Evolutionary conservation across 1,140 invertebrate species (phyloP), one percentile per base, ranked within the genome.

Genomic region (Harpegnathos saltator): DNA sequence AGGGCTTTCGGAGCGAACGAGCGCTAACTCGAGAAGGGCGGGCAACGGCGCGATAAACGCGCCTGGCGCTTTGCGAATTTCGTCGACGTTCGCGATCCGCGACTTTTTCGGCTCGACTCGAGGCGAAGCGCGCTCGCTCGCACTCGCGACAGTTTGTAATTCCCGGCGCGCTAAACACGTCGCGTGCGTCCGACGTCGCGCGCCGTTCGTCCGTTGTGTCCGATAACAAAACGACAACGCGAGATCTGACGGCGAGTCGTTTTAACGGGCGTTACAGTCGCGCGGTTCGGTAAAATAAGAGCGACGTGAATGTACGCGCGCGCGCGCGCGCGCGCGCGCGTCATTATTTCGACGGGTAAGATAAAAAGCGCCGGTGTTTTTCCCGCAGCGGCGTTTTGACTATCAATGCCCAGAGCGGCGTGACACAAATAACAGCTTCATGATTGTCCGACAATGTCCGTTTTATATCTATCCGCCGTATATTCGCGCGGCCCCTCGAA

Each of bases 381-480:
- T 77, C 52, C 66, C 62, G 14, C 22, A 22, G 50, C 22, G 44
- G 50, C 29, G 50, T 69, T 56, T 80, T 7, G 52, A 71, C 33
- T 71, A 56, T 62, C 50, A 17, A 24, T 44, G 33, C 11, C 17
- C 22, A 24, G 59, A 80, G 69, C 65, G 29, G 29, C 52, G 17
- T 29, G 75, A 48, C 54, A 19, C 75, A 58, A 78, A 78, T 63
- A 80, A 38, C 52, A 29, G 75, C 22, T 19, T 12, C 75, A 26
- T 68, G 65, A 80, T 71, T 71, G 75, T 59, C 38, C 50, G 74
- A 66, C 65, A 48, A 71, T 22, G 17, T 44, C 44, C 65, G 50
- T 71, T 71, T 59, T 69, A 71, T 71, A 71, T 58, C 65, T 71
- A 56, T 22, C 22, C 58, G 58, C 58, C 65, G 38, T 44, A 11